Base-by-base conservation (phyloP, 2,888 invertebrate species). In the Cheilosia scutellata region DNA sequence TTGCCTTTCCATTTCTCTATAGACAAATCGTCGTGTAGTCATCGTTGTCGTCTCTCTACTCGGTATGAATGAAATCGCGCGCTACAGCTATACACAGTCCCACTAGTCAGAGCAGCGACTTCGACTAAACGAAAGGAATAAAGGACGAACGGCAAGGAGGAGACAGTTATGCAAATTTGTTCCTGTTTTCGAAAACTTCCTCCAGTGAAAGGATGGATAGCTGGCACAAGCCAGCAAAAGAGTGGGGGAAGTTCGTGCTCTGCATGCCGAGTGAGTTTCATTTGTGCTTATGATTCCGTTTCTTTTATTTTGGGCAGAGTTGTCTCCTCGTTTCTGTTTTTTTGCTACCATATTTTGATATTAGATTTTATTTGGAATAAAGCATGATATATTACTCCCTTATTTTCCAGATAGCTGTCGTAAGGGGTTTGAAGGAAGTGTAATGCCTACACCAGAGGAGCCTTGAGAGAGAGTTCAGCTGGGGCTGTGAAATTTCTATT, bases 361-460 rank as follows among this genome's bases (percentile, higher is more conserved):
- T 79, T 72, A 72, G 79, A 79, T 79, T 79, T 79, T 79, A 72
- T 72, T 79, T 72, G 79, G 66, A 65, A 79, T 79, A 79, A 72
- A 71, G 65, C 60, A 79, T 79, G 79, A 79, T 79, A 72, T 79
- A 79, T 79, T 79, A 72, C 79, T 58, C 68, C 70, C 62, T 78
- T 79, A 79, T 72, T 79, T 79, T 40, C 65, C 72, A 72, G 72
- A 79, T 66, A 72, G 72, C 79, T 65, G n/a, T 57, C 70, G 70
- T 71, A 40, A 53, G 76, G 51, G 63, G 42, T n/a, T 25, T 4
- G 27, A n/a, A 11, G 27, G 37, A 13, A 37, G 25, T 51, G 51
- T 27, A 31, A 62, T 29, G 62, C 60, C 51, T 60, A 37, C n/a
- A 7, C 9, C 37, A 37, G 40, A 27, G 31, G 5, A 20, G 20